Conservation (phyloP, 37 sponge, comb jelly and placozoan species). For the Ephydatia muelleri region DNA sequence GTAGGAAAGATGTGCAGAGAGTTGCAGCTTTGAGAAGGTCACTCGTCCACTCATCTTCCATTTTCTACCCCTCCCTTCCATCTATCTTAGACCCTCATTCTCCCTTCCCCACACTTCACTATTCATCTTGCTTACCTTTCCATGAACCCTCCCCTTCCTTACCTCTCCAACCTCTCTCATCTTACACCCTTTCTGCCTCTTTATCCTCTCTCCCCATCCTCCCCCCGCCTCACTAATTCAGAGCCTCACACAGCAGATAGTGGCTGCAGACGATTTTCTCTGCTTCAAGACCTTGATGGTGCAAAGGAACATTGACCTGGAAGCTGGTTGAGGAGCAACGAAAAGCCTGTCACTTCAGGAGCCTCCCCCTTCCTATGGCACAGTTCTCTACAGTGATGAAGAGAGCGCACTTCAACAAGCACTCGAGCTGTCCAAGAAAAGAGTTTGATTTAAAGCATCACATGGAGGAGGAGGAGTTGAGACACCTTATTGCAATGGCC, state of each 20-base stretch:
- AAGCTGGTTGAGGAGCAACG: constrained; percentile 35
- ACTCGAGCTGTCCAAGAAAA: constrained; percentile 28
- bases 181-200: not conserved
- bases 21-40: not conserved
- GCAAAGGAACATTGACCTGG: constrained; percentile 69
- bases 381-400: constrained; percentile 20
- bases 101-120: not conserved
- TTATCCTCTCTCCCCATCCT: too few species aligned
- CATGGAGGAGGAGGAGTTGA: constrained; percentile 18
- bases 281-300: constrained; percentile 82
- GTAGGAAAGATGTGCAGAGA: constrained; percentile 12
- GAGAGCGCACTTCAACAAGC: constrained; percentile 32
- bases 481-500: constrained; percentile 9
- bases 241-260: constrained; percentile 21
- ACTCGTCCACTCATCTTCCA: not conserved
- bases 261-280: constrained; percentile 77
- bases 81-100: not conserved
- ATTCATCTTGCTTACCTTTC: not conserved
- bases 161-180: not conserved
- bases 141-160: not conserved
- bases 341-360: not conserved
- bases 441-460: constrained; percentile 30
- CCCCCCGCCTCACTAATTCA: too few species aligned
- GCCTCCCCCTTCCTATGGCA: not conserved
- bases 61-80: not conserved